Conservation (phyloP, 2,113 vertebrate species). For the Myotis brandtii region DNA sequence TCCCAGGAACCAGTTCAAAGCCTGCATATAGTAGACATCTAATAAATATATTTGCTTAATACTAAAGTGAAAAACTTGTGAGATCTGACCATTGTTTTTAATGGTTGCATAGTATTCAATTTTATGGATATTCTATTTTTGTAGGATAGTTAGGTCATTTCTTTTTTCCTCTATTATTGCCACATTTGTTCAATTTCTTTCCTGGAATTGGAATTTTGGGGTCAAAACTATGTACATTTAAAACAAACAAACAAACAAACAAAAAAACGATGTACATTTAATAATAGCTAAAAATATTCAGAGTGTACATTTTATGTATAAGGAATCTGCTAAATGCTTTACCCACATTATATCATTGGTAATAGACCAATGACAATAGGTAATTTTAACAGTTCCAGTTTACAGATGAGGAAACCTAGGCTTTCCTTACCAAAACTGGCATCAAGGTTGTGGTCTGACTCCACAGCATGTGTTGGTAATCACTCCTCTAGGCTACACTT, state of each 20-base stretch:
- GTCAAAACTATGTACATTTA: constrained; percentile 11
- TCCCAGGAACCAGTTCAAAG: neutral
- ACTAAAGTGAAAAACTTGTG: neutral
- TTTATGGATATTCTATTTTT: neutral
- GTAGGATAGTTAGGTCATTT: neutral
- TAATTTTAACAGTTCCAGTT: neutral
- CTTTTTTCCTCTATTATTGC: neutral
- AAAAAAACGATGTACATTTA: neutral
- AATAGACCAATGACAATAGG: neutral
- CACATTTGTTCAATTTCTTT: neutral
- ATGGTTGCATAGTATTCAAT: neutral
- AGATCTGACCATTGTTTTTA: neutral
- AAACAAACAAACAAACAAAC: too few relatives aligned
- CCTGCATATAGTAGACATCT: neutral
- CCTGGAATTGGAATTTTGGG: neutral
- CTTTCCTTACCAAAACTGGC: neutral
- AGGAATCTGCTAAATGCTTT: neutral
- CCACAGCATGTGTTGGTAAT: too few relatives aligned
- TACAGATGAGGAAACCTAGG: neutral
- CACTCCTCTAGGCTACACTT: neutral
- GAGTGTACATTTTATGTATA: neutral
- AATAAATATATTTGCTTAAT: neutral
- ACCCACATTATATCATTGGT: neutral
- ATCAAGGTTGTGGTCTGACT: neutral
- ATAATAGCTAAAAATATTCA: neutral